Evolutionary conservation across 1,140 invertebrate genomes (phyloP), one percentile per base, ranked within the genome.

Genomic region (Nixonia krombeini): DNA sequence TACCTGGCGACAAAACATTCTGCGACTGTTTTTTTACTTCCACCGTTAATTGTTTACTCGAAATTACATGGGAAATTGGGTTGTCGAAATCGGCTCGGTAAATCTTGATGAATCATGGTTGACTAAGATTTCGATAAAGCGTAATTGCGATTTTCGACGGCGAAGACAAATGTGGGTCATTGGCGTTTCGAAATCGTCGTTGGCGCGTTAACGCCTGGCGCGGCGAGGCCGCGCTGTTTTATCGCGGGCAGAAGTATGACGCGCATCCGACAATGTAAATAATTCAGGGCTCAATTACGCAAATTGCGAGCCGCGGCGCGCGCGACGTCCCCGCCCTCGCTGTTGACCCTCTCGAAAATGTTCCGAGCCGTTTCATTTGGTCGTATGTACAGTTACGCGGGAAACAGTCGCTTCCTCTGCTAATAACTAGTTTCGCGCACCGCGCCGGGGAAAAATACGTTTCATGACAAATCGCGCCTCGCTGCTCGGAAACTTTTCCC

Each of bases 211-310:
- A 41, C 61, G n/a, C n/a, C n/a, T n/a, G n/a, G n/a, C n/a, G n/a
- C n/a, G n/a, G 57, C 51, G 40, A 1, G 41, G 38, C 52, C 44
- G 59, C 64, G 68, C 70, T 74, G 70, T 80, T 80, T 82, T 80
- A 79, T 78, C 75, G 76, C 64, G 69, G 70, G 58, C 68, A 75
- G 74, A 81, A 83, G 79, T 81, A 81, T 81, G 78, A 83, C 77
- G 77, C 76, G 78, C 73, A 78, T 73, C 79, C 74, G 74, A 74
- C 75, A 80, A 72, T 80, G 80, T 84, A 81, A 84, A 84, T 84
- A 85, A 84, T 84, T 84, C 80, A 83, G 56, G 67, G 73, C 75
- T 84, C 82, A 83, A 85, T 84, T 83, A 84, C 80, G 78, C 74
- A 84, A 85, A 84, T 84, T 81, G 79, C 76, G 61, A 72, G 69